These are phyloP conservation scores for Plecturocebus donacophilus DNA, from an alignment of 2,113 vertebrate genomes.

Conservation along the genomic window DNA sequence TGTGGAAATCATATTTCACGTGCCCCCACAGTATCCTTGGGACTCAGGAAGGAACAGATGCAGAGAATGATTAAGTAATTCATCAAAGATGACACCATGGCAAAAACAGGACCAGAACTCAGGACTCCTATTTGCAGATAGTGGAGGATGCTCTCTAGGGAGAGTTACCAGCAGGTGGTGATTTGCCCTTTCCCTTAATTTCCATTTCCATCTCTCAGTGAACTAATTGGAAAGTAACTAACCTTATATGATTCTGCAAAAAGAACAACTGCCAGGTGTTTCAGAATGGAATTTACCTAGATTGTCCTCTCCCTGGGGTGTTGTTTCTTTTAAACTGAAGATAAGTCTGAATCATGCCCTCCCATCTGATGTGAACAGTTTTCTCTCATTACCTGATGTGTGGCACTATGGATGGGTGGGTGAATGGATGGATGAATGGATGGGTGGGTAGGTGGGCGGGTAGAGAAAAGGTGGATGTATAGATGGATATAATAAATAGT, in stretches of 20 bases:
- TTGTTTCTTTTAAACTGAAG: slow-evolving; percentile 11
- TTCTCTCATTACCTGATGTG: background rate
- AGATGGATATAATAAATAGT: background rate
- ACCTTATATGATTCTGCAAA: background rate
- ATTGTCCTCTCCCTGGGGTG: background rate
- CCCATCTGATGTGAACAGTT: background rate
- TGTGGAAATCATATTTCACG: background rate
- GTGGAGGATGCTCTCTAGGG: background rate
- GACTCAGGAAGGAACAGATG: slow-evolving; percentile 38
- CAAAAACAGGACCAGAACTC: background rate
- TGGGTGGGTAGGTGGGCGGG: background rate
- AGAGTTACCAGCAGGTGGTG: background rate
- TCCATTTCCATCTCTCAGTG: background rate
- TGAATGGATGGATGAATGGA: background rate
- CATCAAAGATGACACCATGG: background rate
- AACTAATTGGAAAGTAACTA: background rate
- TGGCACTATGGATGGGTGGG: background rate
- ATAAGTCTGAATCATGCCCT: background rate
- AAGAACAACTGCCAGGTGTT: background rate
- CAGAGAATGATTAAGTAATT: slow-evolving; percentile 33
- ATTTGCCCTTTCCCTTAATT: background rate
- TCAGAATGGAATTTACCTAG: background rate
- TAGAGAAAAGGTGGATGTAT: too few species aligned
- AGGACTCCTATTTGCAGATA: background rate
- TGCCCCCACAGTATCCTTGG: background rate